phyloP scores from a whole-genome alignment of 2,888 invertebrate genomes.

The Cyclophora albipunctata region DNA sequence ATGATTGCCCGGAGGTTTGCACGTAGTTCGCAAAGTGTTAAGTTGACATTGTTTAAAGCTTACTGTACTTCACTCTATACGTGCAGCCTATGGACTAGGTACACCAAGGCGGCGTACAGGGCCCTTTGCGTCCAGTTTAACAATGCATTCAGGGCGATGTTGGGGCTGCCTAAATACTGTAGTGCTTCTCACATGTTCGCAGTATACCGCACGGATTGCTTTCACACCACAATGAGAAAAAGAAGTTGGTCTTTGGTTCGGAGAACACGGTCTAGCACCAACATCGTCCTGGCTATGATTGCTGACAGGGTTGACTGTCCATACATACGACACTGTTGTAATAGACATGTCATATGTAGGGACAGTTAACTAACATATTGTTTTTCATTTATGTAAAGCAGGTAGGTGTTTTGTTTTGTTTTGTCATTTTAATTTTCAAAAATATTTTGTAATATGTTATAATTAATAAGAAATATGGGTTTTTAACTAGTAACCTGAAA shows the following conservation, averaged over 20 bases:
- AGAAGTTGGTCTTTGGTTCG: slow-evolving; percentile 1
- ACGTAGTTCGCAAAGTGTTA: slow-evolving; percentile 2
- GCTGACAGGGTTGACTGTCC: slow-evolving; percentile 8
- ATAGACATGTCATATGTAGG: background rate
- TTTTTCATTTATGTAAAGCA: too few species aligned
- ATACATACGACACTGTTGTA: background rate
- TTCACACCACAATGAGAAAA: slow-evolving; percentile 1
- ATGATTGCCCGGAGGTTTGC: slow-evolving; percentile 13
- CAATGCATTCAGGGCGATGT: slow-evolving; percentile 6
- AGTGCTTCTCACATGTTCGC: slow-evolving; percentile 9
- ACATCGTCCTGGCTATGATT: background rate
- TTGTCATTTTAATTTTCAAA: too few species aligned
- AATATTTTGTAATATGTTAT: too few species aligned
- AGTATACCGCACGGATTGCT: background rate
- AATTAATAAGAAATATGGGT: too few species aligned
- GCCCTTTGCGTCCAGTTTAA: slow-evolving; percentile 8
- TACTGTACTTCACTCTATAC: slow-evolving; percentile 4
- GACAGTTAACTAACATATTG: too few species aligned
- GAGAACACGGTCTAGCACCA: background rate
- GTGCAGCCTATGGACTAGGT: slow-evolving; percentile 4
- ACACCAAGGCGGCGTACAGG: slow-evolving; percentile 2
- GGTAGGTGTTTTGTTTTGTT: too few species aligned
- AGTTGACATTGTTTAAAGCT: slow-evolving; percentile 2
- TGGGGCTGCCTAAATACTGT: slow-evolving; percentile 7
- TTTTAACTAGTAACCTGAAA: too few species aligned